These are phyloP conservation scores for Lophochroa leadbeateri DNA, from an alignment of 2,113 vertebrate species.

Conservation along the genomic window DNA sequence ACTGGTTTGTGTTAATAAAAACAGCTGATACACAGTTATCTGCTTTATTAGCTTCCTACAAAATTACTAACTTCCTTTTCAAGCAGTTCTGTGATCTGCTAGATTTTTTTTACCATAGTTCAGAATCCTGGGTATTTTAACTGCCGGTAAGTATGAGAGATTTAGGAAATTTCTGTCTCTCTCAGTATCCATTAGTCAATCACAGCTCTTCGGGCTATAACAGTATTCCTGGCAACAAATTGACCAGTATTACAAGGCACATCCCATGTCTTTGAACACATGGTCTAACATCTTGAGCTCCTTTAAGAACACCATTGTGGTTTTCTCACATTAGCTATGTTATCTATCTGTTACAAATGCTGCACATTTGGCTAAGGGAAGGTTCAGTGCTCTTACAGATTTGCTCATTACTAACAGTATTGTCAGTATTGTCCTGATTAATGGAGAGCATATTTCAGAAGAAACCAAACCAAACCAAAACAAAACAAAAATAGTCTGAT, in stretches of 20 bases:
- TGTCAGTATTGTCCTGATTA: conserved; percentile 2
- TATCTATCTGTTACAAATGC: background rate
- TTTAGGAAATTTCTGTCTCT: background rate
- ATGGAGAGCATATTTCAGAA: background rate
- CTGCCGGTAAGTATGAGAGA: background rate
- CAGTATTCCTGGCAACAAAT: background rate
- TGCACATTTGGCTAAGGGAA: background rate
- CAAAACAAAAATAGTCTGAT: background rate
- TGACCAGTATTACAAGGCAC: background rate
- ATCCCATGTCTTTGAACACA: background rate
- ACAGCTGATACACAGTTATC: background rate
- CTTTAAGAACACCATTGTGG: background rate
- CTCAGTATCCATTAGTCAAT: background rate
- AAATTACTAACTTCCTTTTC: background rate
- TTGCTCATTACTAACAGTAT: background rate
- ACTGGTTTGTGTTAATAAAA: background rate
- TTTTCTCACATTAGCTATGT: conserved; percentile 5
- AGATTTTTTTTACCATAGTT: background rate
- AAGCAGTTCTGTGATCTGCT: background rate
- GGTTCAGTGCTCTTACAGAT: background rate
- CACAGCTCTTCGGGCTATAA: background rate
- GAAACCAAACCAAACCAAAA: background rate
- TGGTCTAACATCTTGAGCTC: conserved; percentile 4
- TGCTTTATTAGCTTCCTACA: background rate
- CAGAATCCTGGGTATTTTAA: background rate